Base-by-base conservation (phyloP, 30 jellyfish, hydroid and myxozoan genomes). In the Cassiopea andromeda region DNA sequence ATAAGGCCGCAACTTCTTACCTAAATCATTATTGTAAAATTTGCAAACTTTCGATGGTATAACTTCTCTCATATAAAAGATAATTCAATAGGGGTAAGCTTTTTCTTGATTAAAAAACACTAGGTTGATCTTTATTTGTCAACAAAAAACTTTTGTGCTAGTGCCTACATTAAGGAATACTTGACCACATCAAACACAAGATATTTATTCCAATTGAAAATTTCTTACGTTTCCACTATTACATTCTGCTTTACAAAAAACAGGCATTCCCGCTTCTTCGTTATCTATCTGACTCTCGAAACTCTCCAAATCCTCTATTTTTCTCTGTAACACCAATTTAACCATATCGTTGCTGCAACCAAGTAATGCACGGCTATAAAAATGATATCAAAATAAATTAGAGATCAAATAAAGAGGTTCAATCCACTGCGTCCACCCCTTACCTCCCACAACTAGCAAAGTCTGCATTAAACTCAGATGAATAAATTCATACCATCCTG, bases 311-410 rank as follows among this genome's bases (percentile, higher is more conserved):
- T 86, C 89, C 45, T 75, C 4, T 2, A 8, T 16, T 1, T 57
- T 8, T 14, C 12, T 60, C 43, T 47, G 44, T 48, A 86, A 47
- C 12, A 58, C 46, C 1, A 85, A 60, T 19, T 14, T 44, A 2
- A 18, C 75, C 44, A 44, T 5, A 4, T 46, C 27, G 46, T 7
- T 46, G 67, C 45, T 64, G 17, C 89, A 19, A 18, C 93, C 93
- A 66, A 86, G 84, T 14, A 86, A n/a, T 14, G 93, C 88, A 17
- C 93, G 93, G 50, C 93, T 86, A 12, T 44, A 86, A 64, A 38
- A 48, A 15, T 12, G 49, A 49, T 27, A 27, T 27, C 38, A 27
- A 27, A 27, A 27, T 27, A 27, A 27, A 27, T 27, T 27, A 27
- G 38, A 27, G 38, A 27, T 27, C 38, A 27, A 13, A 7, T 54